A percentile compares a stretch with the other conserved stretches of the same genome.
Conservation (phyloP, 1,140 invertebrate species). For the Lineus longissimus region DNA sequence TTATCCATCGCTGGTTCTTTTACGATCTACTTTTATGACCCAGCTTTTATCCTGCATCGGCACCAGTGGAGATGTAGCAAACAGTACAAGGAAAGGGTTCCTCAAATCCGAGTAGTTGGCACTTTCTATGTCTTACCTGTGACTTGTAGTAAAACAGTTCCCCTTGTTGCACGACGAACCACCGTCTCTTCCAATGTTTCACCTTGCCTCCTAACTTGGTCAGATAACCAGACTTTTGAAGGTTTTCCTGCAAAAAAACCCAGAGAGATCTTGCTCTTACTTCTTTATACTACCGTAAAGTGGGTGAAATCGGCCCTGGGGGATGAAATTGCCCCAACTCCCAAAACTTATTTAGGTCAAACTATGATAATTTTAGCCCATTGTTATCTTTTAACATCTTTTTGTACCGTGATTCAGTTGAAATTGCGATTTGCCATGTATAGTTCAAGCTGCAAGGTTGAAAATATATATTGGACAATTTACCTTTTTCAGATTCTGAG, state of each 20-base stretch:
- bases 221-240: constrained; percentile 88
- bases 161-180: constrained; percentile 91
- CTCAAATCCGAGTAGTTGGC: neutral
- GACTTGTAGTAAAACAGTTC: constrained; percentile 88
- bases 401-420: no score
- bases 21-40: no score
- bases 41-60: no score
- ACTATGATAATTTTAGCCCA: no score
- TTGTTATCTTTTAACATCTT: no score
- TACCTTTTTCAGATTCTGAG: constrained; percentile 45
- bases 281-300: neutral
- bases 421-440: no score
- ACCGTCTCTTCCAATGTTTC: constrained; percentile 91
- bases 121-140: constrained; percentile 49
- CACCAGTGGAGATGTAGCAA: no score
- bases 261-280: neutral
- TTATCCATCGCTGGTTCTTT: no score
- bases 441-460: no score
- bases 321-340: neutral
- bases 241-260: constrained; percentile 52
- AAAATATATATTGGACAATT: no score
- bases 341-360: neutral
- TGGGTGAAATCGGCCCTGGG: neutral
- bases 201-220: constrained; percentile 92
- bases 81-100: neutral